Evolutionary conservation across 2,797 vertebrate species (phyloP).

Genomic region (Melopsittacus undulatus): DNA sequence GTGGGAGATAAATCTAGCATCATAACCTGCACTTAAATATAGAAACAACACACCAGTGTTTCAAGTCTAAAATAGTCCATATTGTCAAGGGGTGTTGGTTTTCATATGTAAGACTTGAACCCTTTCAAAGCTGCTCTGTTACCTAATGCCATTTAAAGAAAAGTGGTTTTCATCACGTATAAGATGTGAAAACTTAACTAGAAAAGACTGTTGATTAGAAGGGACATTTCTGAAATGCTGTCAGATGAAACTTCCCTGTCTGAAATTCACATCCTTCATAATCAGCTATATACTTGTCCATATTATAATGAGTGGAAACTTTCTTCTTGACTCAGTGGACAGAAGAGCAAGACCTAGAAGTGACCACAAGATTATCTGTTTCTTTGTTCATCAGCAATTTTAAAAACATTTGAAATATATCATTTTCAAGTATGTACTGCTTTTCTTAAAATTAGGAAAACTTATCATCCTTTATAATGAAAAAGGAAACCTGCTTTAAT

Average conservation of each 20-base stretch:
- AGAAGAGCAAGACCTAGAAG: neutral
- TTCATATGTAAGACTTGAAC: neutral
- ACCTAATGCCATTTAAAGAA: slow-evolving; percentile 24
- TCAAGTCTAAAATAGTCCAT: neutral
- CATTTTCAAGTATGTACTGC: neutral
- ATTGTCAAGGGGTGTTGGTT: neutral
- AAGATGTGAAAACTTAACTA: slow-evolving; percentile 20
- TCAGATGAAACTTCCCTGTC: neutral
- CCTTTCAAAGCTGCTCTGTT: slow-evolving; percentile 30
- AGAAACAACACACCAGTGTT: neutral
- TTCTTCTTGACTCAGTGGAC: neutral
- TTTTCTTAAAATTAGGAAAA: neutral
- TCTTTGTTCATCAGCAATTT: neutral
- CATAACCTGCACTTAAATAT: neutral
- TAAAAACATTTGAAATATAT: neutral
- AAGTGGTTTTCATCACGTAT: slow-evolving; percentile 24
- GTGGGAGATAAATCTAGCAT: neutral
- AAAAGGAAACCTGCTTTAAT: neutral
- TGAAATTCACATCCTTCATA: slow-evolving; percentile 1
- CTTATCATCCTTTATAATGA: neutral
- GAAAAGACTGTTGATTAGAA: slow-evolving; percentile 50
- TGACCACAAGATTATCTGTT: neutral
- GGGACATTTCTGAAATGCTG: neutral
- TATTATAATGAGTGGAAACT: neutral
- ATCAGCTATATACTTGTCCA: neutral